Conservation (phyloP, 2,113 vertebrate species). For the Saimiri boliviensis region DNA sequence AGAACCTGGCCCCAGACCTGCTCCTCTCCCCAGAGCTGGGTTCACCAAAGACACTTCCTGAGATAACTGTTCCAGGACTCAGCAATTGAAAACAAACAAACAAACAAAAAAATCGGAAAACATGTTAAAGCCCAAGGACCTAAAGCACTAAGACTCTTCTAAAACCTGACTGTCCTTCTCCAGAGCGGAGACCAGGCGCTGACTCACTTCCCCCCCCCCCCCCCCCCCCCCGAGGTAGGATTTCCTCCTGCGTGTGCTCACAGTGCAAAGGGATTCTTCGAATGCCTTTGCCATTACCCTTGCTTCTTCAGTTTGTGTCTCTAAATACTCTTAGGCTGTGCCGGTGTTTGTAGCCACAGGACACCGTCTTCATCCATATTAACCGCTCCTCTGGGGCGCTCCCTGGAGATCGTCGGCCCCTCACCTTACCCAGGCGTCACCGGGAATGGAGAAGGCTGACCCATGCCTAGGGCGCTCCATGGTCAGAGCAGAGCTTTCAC, state of each 20-base stretch:
- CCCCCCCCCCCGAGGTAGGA: slow-evolving; percentile 50
- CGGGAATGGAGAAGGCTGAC: background rate
- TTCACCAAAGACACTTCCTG: background rate
- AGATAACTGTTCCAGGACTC: background rate
- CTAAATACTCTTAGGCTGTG: background rate
- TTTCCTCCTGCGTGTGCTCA: slow-evolving; percentile 53
- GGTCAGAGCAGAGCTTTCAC: background rate
- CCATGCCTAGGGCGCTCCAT: background rate
- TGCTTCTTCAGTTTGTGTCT: background rate
- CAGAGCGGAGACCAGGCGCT: slow-evolving; percentile 21
- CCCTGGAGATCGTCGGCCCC: background rate
- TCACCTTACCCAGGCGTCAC: too few relatives aligned
- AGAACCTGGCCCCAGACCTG: background rate
- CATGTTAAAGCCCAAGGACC: background rate
- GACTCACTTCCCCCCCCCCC: slow-evolving; percentile 67
- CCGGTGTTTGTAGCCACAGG: background rate
- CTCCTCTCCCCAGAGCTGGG: background rate
- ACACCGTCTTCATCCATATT: background rate
- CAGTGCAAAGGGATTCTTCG: slow-evolving; percentile 49
- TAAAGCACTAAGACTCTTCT: background rate
- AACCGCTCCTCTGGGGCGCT: background rate
- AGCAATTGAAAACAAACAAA: background rate
- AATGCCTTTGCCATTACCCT: slow-evolving; percentile 63
- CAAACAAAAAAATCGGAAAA: slow-evolving; percentile 1
- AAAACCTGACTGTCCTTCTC: background rate